Base-by-base conservation (phyloP, 2,888 invertebrate species). In the Parthenolecanium corni region DNA sequence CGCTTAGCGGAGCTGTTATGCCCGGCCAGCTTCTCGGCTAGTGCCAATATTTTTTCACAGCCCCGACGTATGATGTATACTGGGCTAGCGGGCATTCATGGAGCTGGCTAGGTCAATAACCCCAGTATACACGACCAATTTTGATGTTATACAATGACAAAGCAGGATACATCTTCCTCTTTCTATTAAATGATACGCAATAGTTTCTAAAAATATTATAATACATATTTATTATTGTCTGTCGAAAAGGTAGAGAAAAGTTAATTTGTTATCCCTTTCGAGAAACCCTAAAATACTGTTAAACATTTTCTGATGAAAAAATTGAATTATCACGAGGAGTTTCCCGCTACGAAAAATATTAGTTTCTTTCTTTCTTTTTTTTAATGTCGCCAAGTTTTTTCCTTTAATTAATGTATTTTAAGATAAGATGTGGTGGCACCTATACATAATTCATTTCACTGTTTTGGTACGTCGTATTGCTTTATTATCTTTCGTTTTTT, bases 271-370 rank as follows among this genome's bases (percentile, higher is more conserved):
- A 11, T n/a, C n/a, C n/a, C 49, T 23, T 23, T 18, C 51, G 61
- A 61, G 61, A 61, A 61, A 47, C 61, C 49, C 61, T 61, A 49
- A 21, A 49, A 49, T 49, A 12, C 51, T 38, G 61, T 4, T 31
- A 31, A 38, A 61, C 49, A 36, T 49, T 61, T 58, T 61, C 61
- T 61, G 61, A 61, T 61, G 61, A 61, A 51, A 61, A 61, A 61
- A 61, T 61, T 61, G 61, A 61, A 61, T 61, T 61, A 61, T 61
- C 61, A 51, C 61, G 61, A n/a, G n/a, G n/a, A 51, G 61, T 61
- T 61, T 61, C 61, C 61, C 61, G 61, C 61, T 61, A 61, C 38
- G 61, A 61, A 61, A 61, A 61, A 61, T 61, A 61, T 61, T 61
- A 61, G 61, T 61, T 61, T 61, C 51, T 61, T 61, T 61, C 11